Conservation (phyloP, 2,888 invertebrate genomes). For the Lysandra coridon region DNA sequence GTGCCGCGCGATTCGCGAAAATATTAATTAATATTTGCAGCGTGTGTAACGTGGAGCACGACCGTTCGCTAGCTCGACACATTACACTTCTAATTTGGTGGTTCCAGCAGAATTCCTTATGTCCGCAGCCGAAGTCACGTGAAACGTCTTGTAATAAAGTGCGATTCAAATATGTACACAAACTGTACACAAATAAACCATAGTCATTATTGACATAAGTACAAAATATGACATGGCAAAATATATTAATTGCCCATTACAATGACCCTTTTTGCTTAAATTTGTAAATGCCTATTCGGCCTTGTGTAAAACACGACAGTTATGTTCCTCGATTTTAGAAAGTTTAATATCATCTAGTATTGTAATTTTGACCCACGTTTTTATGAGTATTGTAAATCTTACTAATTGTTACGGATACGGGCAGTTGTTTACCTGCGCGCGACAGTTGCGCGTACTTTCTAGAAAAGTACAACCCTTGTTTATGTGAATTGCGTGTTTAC, state of each 20-base stretch:
- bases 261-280: constrained; percentile 13
- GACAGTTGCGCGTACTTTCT: no score
- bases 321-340: neutral
- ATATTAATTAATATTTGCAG: no score
- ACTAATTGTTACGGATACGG: neutral
- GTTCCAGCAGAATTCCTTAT: no score
- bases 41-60: no score
- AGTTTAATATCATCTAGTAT: neutral
- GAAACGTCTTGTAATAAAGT: neutral
- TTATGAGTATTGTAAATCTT: neutral
- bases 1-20: no score
- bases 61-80: no score
- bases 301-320: constrained; percentile 8
- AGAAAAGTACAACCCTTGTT: no score
- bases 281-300: constrained; percentile 14
- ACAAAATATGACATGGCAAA: constrained; percentile 8
- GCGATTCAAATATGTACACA: neutral
- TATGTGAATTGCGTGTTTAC: no score
- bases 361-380: neutral
- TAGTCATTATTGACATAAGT: neutral
- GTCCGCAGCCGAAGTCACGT: no score
- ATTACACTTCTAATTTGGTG: no score
- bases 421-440: no score
- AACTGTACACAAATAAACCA: neutral
- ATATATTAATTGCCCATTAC: neutral